Evolutionary conservation across 2,888 invertebrate genomes (phyloP).

Genomic region (Toxonevra muliebris): DNA sequence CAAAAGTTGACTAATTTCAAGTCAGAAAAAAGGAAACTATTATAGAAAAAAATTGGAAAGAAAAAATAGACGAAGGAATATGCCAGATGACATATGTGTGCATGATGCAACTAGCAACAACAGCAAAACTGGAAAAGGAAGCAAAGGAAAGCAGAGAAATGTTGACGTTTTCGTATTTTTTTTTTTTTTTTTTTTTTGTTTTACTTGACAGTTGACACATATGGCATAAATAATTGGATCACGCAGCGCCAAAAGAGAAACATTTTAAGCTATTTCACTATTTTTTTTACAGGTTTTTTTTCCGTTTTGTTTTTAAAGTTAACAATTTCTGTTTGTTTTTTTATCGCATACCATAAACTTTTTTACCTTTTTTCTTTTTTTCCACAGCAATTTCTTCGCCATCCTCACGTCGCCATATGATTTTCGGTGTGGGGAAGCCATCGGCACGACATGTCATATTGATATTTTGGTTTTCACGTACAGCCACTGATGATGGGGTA

Average conservation of each 20-base stretch:
- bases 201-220: slow-evolving; percentile 18
- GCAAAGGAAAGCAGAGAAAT: not conserved
- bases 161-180: too few relatives aligned
- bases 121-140: not conserved
- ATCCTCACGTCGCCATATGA: slow-evolving; percentile 93
- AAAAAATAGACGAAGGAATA: not conserved
- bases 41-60: not conserved
- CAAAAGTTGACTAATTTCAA: too few relatives aligned
- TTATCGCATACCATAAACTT: slow-evolving; percentile 3
- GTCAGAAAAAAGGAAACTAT: not conserved
- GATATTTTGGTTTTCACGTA: slow-evolving; percentile 93
- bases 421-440: slow-evolving; percentile 90
- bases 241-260: not conserved
- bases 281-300: not conserved
- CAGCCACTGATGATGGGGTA: slow-evolving; percentile 90
- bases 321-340: not conserved
- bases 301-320: not conserved
- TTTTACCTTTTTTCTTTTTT: slow-evolving; percentile 84
- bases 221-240: slow-evolving; percentile 16
- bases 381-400: slow-evolving; percentile 87
- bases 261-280: too few relatives aligned
- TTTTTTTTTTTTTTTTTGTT: too few relatives aligned
- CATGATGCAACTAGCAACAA: not conserved
- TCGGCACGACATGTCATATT: slow-evolving; percentile 90
- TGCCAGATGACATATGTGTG: not conserved